A percentile compares a stretch with the other conserved stretches of the same genome.
phyloP scores from a whole-genome alignment of 1,140 invertebrate species.

The Drosophila bocqueti region DNA sequence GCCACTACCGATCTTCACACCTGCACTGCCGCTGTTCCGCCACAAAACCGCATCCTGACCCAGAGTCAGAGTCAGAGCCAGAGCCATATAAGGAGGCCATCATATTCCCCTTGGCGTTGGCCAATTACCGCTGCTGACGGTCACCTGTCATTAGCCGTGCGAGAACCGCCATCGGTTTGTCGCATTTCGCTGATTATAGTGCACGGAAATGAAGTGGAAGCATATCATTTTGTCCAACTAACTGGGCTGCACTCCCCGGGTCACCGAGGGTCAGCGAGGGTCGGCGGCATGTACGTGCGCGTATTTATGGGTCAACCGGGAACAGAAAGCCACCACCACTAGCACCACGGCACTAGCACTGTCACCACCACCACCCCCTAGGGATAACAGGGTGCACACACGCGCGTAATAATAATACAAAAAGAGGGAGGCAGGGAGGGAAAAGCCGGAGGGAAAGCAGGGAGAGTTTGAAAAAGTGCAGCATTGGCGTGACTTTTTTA shows the following conservation, averaged over 20 bases:
- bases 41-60: background rate
- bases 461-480: constrained; percentile 17
- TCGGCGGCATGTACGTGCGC: constrained; percentile 24
- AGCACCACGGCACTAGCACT: background rate
- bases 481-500: constrained; percentile 37
- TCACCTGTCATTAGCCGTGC: constrained; percentile 31
- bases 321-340: background rate
- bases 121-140: constrained; percentile 17
- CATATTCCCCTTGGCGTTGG: constrained; percentile 8
- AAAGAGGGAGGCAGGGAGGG: background rate
- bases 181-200: constrained; percentile 55
- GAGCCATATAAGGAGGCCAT: background rate
- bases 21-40: background rate
- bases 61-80: background rate
- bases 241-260: constrained; percentile 11
- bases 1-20: background rate
- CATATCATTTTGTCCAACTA: constrained; percentile 45
- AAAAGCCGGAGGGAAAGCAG: background rate
- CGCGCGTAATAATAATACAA: background rate
- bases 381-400: background rate
- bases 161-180: constrained; percentile 31
- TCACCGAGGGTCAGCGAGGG: constrained; percentile 8
- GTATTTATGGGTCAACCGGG: constrained; percentile 50
- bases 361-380: background rate
- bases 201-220: constrained; percentile 51